Evolutionary conservation across 2,113 vertebrate species (phyloP).

Genomic region (Micromys minutus): DNA sequence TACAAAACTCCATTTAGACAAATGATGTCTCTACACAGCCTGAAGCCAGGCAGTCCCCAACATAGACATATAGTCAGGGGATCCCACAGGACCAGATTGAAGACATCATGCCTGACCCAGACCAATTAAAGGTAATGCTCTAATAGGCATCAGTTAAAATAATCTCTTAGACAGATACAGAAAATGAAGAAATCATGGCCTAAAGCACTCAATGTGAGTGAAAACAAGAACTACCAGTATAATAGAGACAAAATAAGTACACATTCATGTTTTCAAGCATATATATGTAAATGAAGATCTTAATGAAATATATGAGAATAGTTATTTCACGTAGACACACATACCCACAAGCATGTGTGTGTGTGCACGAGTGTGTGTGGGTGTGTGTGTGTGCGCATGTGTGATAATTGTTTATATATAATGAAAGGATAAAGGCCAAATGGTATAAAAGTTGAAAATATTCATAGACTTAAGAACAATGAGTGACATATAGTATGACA

Average conservation of each 20-base stretch:
- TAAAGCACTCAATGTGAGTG: neutral
- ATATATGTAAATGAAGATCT: neutral
- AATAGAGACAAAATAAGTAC: neutral
- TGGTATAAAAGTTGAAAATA: neutral
- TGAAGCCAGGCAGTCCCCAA: neutral
- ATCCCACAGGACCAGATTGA: neutral
- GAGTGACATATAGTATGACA: neutral
- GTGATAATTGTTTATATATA: neutral
- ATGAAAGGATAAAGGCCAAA: neutral
- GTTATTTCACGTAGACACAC: neutral
- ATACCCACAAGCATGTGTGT: neutral
- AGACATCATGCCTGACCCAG: neutral
- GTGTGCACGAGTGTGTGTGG: too few relatives aligned
- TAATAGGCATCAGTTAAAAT: neutral
- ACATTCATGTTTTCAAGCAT: constrained; percentile 7
- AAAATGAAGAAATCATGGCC: neutral
- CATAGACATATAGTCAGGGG: neutral
- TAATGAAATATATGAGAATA: neutral
- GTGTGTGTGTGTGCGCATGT: neutral
- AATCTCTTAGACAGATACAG: neutral
- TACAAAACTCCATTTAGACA: neutral
- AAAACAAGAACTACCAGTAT: neutral
- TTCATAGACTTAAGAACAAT: neutral
- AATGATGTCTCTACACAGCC: neutral
- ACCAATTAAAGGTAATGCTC: neutral